These are phyloP conservation scores for Nothobranchius furzeri DNA, from an alignment of 2,113 vertebrate genomes.

Conservation along the genomic window DNA sequence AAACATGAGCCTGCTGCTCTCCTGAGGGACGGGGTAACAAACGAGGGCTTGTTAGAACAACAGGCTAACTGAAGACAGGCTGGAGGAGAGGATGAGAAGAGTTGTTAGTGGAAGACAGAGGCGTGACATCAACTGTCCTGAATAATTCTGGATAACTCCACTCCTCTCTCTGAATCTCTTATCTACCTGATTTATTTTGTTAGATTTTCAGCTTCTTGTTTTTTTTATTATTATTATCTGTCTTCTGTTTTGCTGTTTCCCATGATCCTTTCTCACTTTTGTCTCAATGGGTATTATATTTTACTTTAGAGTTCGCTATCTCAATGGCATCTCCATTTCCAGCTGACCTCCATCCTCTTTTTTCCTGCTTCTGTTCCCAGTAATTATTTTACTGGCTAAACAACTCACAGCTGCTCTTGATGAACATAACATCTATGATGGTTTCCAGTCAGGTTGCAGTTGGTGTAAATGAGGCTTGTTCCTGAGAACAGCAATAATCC, in stretches of 20 bases:
- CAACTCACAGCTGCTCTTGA: too few relatives aligned
- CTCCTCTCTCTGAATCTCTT: background rate
- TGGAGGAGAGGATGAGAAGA: background rate
- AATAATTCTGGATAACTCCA: background rate
- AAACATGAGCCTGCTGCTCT: slow-evolving; percentile 37
- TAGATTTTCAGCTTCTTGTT: background rate
- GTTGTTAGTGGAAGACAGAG: background rate
- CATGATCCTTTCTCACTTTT: background rate
- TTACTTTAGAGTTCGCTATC: too few relatives aligned
- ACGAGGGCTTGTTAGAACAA: slow-evolving; percentile 49
- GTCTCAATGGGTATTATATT: too few relatives aligned
- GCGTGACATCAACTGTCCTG: background rate
- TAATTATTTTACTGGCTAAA: too few relatives aligned
- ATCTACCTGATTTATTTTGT: too few relatives aligned
- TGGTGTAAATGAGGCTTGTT: too few relatives aligned
- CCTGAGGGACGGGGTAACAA: slow-evolving; percentile 31
- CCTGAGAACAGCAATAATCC: too few relatives aligned
- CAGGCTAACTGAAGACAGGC: slow-evolving; percentile 25
- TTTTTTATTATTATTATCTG: background rate
- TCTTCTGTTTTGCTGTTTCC: background rate
- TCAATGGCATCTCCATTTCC: too few relatives aligned
- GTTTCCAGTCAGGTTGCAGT: too few relatives aligned
- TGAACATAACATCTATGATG: too few relatives aligned
- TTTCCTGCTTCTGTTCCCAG: too few relatives aligned
- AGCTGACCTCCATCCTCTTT: too few relatives aligned